Base-by-base conservation (phyloP, 2,888 invertebrate species). In the Pristionchus maxplancki region DNA sequence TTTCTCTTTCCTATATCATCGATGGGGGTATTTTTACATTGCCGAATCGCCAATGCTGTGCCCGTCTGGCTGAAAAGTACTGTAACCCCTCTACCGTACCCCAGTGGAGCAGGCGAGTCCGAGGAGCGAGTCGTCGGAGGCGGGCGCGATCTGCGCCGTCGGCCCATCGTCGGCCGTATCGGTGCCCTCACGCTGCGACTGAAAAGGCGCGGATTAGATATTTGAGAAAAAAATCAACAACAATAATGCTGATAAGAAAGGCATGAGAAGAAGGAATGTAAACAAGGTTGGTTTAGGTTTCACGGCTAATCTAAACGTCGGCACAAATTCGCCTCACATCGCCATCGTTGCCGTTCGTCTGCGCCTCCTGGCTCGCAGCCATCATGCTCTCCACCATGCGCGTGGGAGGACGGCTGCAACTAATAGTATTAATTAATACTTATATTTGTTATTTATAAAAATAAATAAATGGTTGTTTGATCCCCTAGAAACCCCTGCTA, bases 71-170 rank as follows among this genome's bases (percentile, higher is more conserved):
- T 31, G 11, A 5, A 4, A 15, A 37, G 20, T 74, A 40, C 74
- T 3, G 40, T 74, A 74, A 34, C 28, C 37, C 37, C 1, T 34
- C 11, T 88, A 87, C 91, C 94, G 92, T 95, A 97, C 98, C 96
- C 98, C 98, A 90, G 98, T 98, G 90, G 98, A 98, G 95, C 98
- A 98, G 90, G 98, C 98, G 94, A 98, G 96, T 88, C 98, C 98
- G 90, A 99, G 96, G 91, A 99, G 96, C 94, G 98, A 98, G 95
- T 99, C 98, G 92, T 98, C 98, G 95, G 98, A 84, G 11, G 88
- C 82, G 34, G 86, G 67, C 98, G 95, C 98, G 58, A 34, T 74
- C 37, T 83, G 86, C 24, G 62, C 81, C 24, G 28, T 4, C 34
- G 28, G n/a, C n/a, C n/a, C 24, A 13, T 87, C 87, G 48, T 89